phyloP scores from a whole-genome alignment of 2,888 invertebrate species.

The Iphiclides podalirius region DNA sequence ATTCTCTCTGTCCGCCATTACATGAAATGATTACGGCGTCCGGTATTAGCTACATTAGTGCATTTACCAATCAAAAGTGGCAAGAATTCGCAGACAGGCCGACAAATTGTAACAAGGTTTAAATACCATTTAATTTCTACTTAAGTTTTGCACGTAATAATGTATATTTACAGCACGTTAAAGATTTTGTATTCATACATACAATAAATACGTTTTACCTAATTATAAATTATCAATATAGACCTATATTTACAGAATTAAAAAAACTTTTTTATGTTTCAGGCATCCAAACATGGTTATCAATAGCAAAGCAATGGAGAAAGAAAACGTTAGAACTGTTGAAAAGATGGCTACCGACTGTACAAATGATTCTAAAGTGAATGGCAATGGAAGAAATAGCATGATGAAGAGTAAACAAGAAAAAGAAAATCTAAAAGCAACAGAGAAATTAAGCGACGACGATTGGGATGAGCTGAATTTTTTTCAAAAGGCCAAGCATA shows the following conservation, averaged over 20 bases:
- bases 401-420: slow-evolving; percentile 48
- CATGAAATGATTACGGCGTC: slow-evolving; percentile 70
- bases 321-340: slow-evolving; percentile 45
- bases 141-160: too few species aligned
- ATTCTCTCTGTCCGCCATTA: slow-evolving; percentile 59
- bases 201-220: too few species aligned
- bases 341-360: slow-evolving; percentile 48
- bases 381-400: slow-evolving; percentile 56
- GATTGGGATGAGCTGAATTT: slow-evolving; percentile 75
- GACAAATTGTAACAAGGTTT: slow-evolving; percentile 1
- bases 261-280: slow-evolving; percentile 42
- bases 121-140: background rate
- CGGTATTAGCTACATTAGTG: slow-evolving; percentile 53
- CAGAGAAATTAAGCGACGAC: slow-evolving; percentile 43
- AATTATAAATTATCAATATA: too few species aligned
- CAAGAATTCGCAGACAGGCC: slow-evolving; percentile 6
- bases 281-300: slow-evolving; percentile 54
- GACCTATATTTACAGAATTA: too few species aligned
- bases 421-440: slow-evolving; percentile 38
- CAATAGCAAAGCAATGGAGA: slow-evolving; percentile 44
- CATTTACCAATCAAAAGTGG: slow-evolving; percentile 58
- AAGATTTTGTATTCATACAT: too few species aligned
- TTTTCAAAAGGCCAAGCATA: slow-evolving; percentile 76
- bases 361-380: slow-evolving; percentile 60
- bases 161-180: too few species aligned